phyloP scores from a whole-genome alignment of 2,113 vertebrate species.

The Sinocyclocheilus anophthalmus region DNA sequence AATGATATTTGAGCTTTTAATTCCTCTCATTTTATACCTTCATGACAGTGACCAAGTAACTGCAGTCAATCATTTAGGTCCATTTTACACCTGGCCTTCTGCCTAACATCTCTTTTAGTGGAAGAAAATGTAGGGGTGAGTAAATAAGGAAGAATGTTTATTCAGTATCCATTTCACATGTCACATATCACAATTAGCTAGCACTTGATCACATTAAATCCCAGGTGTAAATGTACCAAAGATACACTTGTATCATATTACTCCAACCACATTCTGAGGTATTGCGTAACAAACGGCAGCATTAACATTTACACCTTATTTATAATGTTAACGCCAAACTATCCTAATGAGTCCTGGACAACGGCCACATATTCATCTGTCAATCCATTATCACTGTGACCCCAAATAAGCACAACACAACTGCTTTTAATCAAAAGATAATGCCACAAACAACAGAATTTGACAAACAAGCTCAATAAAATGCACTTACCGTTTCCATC shows the following conservation, averaged over 20 bases:
- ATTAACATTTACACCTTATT: neutral
- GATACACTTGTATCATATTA: neutral
- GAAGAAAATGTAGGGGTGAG: neutral
- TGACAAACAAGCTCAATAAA: neutral
- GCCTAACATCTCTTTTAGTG: neutral
- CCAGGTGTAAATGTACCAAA: neutral
- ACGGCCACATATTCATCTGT: neutral
- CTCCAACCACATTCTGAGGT: neutral
- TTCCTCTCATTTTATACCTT: neutral
- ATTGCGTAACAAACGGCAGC: neutral
- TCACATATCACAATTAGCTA: neutral
- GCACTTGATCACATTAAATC: neutral
- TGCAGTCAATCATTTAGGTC: constrained; percentile 1
- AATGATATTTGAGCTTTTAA: neutral
- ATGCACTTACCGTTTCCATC: neutral
- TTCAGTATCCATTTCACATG: neutral
- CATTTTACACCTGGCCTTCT: neutral
- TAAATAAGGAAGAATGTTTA: neutral
- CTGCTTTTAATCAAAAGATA: neutral
- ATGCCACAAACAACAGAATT: neutral
- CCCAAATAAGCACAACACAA: neutral
- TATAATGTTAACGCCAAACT: neutral
- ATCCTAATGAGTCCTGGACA: neutral
- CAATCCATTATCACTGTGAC: neutral
- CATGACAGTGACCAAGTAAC: neutral